phyloP scores from a whole-genome alignment of 1,140 invertebrate species.

The Philopotamus ludificatus region DNA sequence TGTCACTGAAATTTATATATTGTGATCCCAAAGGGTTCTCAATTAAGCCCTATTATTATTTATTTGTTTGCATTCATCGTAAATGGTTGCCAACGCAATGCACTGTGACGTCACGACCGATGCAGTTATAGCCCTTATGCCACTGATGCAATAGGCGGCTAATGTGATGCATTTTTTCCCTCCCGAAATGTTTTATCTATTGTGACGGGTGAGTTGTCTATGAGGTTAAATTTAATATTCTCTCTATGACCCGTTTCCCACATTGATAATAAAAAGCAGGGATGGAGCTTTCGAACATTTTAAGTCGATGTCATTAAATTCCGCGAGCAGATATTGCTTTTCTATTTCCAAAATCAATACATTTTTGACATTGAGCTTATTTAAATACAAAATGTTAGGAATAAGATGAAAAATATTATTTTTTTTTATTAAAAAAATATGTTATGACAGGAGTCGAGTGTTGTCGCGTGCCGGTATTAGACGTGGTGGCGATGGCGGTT shows the following conservation, averaged over 20 bases:
- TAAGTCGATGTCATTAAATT: too few species aligned
- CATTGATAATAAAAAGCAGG: slow-evolving; percentile 8
- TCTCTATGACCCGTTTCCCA: slow-evolving; percentile 23
- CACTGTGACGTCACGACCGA: not conserved
- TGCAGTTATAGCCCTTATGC: not conserved
- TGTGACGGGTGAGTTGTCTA: slow-evolving; percentile 20
- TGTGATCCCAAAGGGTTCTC: slow-evolving; percentile 3
- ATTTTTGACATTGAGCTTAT: too few species aligned
- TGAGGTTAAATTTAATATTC: slow-evolving; percentile 28
- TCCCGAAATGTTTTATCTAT: slow-evolving; percentile 1
- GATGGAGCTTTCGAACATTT: too few species aligned
- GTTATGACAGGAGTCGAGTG: too few species aligned
- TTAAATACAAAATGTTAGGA: too few species aligned
- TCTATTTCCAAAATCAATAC: too few species aligned
- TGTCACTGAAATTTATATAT: not conserved
- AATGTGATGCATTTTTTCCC: too few species aligned
- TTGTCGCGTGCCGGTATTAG: too few species aligned
- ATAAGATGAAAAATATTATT: too few species aligned
- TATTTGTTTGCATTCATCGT: slow-evolving; percentile 23
- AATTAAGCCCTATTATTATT: slow-evolving; percentile 26
- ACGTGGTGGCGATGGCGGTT: too few species aligned
- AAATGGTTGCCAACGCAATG: not conserved
- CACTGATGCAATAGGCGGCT: not conserved
- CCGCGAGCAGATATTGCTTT: too few species aligned
- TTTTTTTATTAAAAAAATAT: too few species aligned